phyloP scores from a whole-genome alignment of 2,113 vertebrate species.

The Ochotona curzoniae region DNA sequence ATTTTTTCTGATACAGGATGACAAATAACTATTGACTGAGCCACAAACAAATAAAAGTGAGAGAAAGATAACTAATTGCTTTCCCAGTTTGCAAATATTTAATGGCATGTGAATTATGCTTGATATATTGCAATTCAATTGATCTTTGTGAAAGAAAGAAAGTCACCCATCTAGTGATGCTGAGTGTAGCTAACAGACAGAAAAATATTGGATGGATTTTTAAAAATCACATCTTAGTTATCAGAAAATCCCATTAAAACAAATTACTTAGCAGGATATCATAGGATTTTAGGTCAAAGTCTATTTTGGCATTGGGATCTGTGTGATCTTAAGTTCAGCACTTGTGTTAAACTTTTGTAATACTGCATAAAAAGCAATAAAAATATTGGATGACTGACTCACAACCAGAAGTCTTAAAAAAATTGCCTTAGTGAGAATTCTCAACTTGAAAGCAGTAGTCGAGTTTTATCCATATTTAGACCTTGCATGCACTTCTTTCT shows the following conservation, averaged over 20 bases:
- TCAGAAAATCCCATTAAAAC: conserved; percentile 31
- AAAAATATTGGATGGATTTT: neutral
- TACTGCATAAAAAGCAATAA: conserved; percentile 16
- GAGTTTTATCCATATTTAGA: neutral
- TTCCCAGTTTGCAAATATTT: conserved; percentile 23
- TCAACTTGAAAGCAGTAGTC: conserved; percentile 25
- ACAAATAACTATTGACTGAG: neutral
- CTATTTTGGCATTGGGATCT: conserved; percentile 27
- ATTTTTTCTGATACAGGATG: neutral
- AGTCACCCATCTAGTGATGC: neutral
- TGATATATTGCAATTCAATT: neutral
- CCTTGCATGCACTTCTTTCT: neutral
- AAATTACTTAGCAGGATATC: conserved; percentile 16
- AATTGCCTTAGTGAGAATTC: neutral
- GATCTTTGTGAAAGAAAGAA: neutral
- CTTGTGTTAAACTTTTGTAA: conserved; percentile 33
- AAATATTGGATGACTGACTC: neutral
- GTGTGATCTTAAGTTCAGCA: neutral
- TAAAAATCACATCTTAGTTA: neutral
- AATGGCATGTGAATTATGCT: neutral
- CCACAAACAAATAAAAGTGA: neutral
- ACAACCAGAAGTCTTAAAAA: neutral
- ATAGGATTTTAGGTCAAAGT: conserved; percentile 42
- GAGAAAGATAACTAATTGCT: neutral
- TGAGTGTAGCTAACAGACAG: neutral